Evolutionary conservation across 2,113 vertebrate genomes (phyloP), one percentile per base, ranked within the genome.

Genomic region (Bathybates hornii): DNA sequence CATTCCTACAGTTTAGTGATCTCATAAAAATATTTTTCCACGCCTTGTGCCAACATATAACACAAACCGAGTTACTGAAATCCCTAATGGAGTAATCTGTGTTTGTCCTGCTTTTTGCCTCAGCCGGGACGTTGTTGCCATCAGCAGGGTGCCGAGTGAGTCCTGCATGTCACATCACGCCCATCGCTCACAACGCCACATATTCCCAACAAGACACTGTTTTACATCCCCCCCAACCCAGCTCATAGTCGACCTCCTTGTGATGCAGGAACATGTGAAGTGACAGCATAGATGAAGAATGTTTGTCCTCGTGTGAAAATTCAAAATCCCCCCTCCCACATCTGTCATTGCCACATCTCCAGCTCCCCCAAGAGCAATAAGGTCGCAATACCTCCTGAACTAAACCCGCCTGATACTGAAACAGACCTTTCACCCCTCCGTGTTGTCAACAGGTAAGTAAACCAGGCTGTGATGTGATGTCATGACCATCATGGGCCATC

Each of bases 331-430:
- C 66, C 2, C 36, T 24, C 13, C 53, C 13, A 45, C 3, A 27
- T 73, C 41, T 38, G 61, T 66, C 61, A 38, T 38, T 66, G 61
- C 61, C 61, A 13, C 9, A 73, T 81, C 63, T 24, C 52, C 81
- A 50, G 79, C 53, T 86, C 89, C 61, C 59, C 36, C n/a, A 80
- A 83, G 89, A 91, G 87, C 73, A 86, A 89, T 93, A 84, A 27
- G 86, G 50, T 17, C 7, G 3, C 89, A 91, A 90, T 89, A 87
- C 89, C 85, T 56, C 71, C 0, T 12, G 76, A 83, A 78, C 81
- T 80, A 8, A 12, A 5, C 24, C 45, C 10, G 12, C 81, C 83
- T 10, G 12, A 27, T 48, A 53, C 61, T 32, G 56, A 63, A 82
- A 80, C 84, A 36, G 48, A 10, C 88, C 82, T 56, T 89, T 93